Conservation (phyloP, 2,797 vertebrate species). For the Percopsis omiscomaycus region DNA sequence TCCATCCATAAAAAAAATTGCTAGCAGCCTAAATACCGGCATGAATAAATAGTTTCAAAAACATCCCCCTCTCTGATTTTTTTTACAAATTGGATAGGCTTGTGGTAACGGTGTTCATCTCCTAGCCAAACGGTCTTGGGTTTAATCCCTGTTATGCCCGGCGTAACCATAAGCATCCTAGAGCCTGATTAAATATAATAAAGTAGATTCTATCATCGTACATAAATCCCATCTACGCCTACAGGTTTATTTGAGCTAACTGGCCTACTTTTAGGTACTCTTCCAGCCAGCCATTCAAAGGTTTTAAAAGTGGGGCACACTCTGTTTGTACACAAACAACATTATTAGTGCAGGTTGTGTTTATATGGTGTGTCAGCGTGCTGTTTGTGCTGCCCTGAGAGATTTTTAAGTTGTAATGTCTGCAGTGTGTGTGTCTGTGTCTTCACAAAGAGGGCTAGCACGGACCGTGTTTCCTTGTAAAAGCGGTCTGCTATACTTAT, state of each 20-base stretch:
- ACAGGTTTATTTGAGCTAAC: not conserved
- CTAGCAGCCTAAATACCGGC: no score
- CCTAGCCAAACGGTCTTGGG: no score
- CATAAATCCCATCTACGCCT: no score
- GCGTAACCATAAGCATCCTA: no score
- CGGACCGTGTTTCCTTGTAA: constrained; percentile 53
- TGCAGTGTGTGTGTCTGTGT: constrained; percentile 32
- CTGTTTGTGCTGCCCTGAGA: constrained; percentile 34
- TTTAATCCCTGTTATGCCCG: no score
- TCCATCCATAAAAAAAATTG: no score
- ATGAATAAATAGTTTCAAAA: no score
- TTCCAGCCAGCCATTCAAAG: constrained; percentile 15
- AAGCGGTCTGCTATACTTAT: constrained; percentile 61
- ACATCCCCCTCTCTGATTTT: no score
- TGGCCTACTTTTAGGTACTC: constrained; percentile 31
- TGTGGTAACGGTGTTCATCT: no score
- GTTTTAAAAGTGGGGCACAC: constrained; percentile 20
- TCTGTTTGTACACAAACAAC: constrained; percentile 50
- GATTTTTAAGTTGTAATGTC: constrained; percentile 33
- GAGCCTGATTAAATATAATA: no score
- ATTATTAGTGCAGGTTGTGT: constrained; percentile 37
- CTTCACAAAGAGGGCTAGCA: not conserved
- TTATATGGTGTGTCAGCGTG: not conserved
- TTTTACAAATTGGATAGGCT: no score
- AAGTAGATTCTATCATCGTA: no score